These are phyloP conservation scores for Drosophila ogumai DNA, from an alignment of 1,140 invertebrate genomes.

Conservation along the genomic window DNA sequence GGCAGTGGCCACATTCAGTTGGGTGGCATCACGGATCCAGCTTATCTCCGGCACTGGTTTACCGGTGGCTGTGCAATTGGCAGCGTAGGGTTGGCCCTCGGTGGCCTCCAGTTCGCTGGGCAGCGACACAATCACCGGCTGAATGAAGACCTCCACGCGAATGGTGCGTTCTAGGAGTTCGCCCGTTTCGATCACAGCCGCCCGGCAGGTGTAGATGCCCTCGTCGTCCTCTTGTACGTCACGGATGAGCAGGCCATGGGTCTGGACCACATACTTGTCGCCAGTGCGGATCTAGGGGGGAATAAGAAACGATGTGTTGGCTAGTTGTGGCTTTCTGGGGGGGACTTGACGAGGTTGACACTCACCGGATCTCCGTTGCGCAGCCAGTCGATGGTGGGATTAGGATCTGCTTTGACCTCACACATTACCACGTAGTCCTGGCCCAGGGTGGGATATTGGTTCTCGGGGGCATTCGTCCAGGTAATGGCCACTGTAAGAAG, in stretches of 20 bases:
- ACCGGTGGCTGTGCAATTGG: slow-evolving; percentile 91
- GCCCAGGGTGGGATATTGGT: slow-evolving; percentile 92
- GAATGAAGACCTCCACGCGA: slow-evolving; percentile 92
- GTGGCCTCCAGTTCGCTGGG: slow-evolving; percentile 88
- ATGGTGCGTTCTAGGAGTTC: slow-evolving; percentile 91
- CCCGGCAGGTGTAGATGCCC: slow-evolving; percentile 93
- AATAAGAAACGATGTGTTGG: background rate
- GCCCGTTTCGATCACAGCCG: slow-evolving; percentile 92
- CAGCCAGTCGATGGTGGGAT: slow-evolving; percentile 93
- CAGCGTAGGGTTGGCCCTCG: slow-evolving; percentile 91
- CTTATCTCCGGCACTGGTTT: slow-evolving; percentile 92
- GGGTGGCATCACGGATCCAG: slow-evolving; percentile 90
- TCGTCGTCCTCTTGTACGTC: slow-evolving; percentile 93
- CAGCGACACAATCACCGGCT: slow-evolving; percentile 89
- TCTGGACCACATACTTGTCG: slow-evolving; percentile 90
- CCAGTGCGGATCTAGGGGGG: slow-evolving; percentile 86
- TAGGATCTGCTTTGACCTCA: slow-evolving; percentile 92
- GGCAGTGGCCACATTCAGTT: slow-evolving; percentile 88
- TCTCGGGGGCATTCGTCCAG: slow-evolving; percentile 93
- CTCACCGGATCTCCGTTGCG: slow-evolving; percentile 89
- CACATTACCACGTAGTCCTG: slow-evolving; percentile 92
- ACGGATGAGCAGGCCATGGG: slow-evolving; percentile 91
- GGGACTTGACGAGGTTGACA: background rate
- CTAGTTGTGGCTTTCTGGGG: background rate
- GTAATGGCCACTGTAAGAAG: slow-evolving; percentile 90